A percentile compares a stretch with the other conserved stretches of the same genome.
Evolutionary conservation across 2,113 vertebrate species (phyloP).

Genomic region (Azemiops feae): DNA sequence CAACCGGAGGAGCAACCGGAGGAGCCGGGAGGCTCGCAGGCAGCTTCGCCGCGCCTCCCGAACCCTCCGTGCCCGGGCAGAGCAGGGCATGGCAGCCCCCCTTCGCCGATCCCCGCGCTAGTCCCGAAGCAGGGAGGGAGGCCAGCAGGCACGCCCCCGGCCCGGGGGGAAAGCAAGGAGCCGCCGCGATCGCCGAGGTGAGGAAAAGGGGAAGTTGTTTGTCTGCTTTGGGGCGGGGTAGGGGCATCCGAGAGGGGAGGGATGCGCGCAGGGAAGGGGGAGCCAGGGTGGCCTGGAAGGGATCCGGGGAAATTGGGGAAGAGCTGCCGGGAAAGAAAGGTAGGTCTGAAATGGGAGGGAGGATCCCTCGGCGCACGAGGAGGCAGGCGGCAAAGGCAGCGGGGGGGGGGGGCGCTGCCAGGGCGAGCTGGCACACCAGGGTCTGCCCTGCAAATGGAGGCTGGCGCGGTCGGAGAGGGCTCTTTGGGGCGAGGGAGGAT

Average conservation of each 20-base stretch:
- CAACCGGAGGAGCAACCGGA: background rate
- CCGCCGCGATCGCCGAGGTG: conserved; percentile 48
- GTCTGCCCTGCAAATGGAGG: background rate
- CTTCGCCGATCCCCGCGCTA: conserved; percentile 4
- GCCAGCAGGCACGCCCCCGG: conserved; percentile 9
- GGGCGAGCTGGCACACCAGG: background rate
- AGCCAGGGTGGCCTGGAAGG: background rate
- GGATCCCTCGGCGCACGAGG: background rate
- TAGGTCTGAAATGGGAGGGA: background rate
- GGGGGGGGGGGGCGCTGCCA: background rate
- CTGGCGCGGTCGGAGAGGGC: background rate
- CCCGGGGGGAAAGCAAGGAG: conserved; percentile 20
- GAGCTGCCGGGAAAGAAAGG: background rate
- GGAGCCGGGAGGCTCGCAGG: conserved; percentile 32
- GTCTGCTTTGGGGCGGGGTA: background rate
- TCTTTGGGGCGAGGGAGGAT: background rate
- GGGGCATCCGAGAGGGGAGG: background rate
- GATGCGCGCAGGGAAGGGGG: background rate
- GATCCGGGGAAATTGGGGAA: background rate
- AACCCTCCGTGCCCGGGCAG: conserved; percentile 25
- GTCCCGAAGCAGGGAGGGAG: background rate
- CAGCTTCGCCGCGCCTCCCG: conserved; percentile 38
- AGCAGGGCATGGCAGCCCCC: conserved; percentile 37
- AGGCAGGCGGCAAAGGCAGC: background rate
- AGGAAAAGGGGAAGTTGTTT: conserved; percentile 6